These are phyloP conservation scores for Platorchestia sp. DNA, from an alignment of 1,140 invertebrate genomes.

Conservation along the genomic window DNA sequence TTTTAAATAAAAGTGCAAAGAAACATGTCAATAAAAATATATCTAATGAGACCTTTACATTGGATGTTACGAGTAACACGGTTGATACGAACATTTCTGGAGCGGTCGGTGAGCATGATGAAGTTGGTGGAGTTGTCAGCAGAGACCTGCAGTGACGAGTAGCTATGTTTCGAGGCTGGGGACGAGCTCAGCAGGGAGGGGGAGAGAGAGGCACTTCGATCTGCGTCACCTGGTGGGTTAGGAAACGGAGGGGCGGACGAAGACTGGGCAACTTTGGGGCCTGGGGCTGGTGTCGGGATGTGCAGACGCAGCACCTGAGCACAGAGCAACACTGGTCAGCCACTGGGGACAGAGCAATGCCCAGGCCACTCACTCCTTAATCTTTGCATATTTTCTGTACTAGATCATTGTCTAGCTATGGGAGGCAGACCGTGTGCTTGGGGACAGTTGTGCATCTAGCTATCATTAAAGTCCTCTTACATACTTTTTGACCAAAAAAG, in stretches of 20 bases:
- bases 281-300: neutral
- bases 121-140: conserved; percentile 32
- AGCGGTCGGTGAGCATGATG: conserved; percentile 31
- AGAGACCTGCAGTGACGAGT: neutral
- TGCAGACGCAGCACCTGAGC: neutral
- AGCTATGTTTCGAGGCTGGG: conserved; percentile 76
- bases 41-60: too few species aligned
- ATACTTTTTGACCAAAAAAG: too few species aligned
- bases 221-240: neutral
- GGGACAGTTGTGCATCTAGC: too few species aligned
- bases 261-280: neutral
- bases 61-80: too few species aligned
- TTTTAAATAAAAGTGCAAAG: too few species aligned
- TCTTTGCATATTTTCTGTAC: too few species aligned
- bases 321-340: neutral
- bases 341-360: neutral
- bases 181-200: neutral
- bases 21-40: too few species aligned
- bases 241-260: conserved; percentile 29
- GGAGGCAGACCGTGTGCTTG: too few species aligned
- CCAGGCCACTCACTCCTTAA: neutral
- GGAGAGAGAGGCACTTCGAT: conserved; percentile 2
- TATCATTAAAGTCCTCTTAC: too few species aligned
- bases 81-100: neutral
- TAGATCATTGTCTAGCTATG: too few species aligned